A percentile compares a stretch with the other conserved stretches of the same genome.
These are phyloP conservation scores for Stenchaetothrips biformis DNA, from an alignment of 2,888 invertebrate species.

Conservation along the genomic window DNA sequence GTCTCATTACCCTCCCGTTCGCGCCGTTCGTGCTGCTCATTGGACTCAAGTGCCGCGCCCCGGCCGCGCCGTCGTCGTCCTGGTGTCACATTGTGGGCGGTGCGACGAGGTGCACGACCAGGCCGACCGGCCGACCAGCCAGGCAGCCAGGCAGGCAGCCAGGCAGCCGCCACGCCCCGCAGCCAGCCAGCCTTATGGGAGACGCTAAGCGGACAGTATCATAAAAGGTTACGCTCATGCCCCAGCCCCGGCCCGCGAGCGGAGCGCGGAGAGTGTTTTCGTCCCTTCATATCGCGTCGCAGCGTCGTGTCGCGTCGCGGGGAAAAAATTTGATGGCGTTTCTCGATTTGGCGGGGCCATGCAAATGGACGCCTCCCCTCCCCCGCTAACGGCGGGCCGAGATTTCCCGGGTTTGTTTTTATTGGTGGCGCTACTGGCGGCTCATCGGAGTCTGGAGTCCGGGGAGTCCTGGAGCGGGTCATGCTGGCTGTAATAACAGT, in stretches of 20 bases:
- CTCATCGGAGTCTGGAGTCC: no score
- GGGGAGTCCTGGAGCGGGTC: neutral
- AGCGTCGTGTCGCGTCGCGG: neutral
- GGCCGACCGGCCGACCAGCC: neutral
- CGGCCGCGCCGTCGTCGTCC: neutral
- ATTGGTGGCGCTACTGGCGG: neutral
- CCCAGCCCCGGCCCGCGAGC: neutral
- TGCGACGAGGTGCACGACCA: neutral
- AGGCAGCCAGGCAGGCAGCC: neutral
- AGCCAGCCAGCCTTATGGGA: neutral
- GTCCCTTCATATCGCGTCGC: neutral
- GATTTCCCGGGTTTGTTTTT: constrained; percentile 18
- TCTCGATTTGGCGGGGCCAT: constrained; percentile 12
- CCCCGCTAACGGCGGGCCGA: constrained; percentile 1
- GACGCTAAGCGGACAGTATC: constrained; percentile 6
- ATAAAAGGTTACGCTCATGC: constrained; percentile 13
- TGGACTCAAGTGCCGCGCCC: neutral
- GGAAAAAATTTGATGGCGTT: constrained; percentile 9
- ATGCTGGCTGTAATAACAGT: neutral
- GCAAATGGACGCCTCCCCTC: constrained; percentile 2
- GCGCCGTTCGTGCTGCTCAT: no score
- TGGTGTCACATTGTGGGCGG: neutral
- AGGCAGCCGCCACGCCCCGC: neutral
- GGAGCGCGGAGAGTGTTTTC: neutral
- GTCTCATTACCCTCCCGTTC: no score